A percentile compares a stretch with the other conserved stretches of the same genome.
These are phyloP conservation scores for Apostichopus leukothele DNA, from an alignment of 53 echinoderm and acorn worm genomes.

Conservation along the genomic window DNA sequence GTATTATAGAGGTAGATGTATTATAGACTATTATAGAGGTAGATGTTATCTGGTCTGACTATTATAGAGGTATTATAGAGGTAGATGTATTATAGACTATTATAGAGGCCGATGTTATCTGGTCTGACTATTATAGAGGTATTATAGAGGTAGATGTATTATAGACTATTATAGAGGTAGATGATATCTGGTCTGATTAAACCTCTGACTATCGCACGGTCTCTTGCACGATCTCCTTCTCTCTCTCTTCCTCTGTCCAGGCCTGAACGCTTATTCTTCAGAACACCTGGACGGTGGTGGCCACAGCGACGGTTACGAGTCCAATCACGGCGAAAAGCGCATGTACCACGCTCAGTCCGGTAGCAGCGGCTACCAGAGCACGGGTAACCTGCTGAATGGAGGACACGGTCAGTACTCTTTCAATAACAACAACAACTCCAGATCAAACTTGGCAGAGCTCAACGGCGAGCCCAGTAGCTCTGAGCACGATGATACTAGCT, in stretches of 20 bases:
- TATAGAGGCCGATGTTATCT: too few species aligned
- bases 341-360: constrained; percentile 34
- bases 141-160: too few species aligned
- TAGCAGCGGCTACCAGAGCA: constrained; percentile 44
- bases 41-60: too few species aligned
- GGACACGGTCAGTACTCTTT: constrained; percentile 40
- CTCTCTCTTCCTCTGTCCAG: background rate
- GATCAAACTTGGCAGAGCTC: constrained; percentile 32
- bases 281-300: constrained; percentile 33
- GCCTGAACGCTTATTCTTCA: constrained; percentile 9
- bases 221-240: background rate
- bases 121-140: too few species aligned
- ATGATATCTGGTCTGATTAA: background rate
- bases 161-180: too few species aligned
- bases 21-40: too few species aligned
- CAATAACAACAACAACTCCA: constrained; percentile 63
- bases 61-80: too few species aligned
- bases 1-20: too few species aligned
- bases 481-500: background rate
- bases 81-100: too few species aligned
- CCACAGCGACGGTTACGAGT: constrained; percentile 29
- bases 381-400: constrained; percentile 34
- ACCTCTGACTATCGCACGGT: background rate
- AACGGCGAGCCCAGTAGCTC: constrained; percentile 3
- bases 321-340: constrained; percentile 5